Conservation (phyloP, 2,113 vertebrate genomes). For the Channa maculata region DNA sequence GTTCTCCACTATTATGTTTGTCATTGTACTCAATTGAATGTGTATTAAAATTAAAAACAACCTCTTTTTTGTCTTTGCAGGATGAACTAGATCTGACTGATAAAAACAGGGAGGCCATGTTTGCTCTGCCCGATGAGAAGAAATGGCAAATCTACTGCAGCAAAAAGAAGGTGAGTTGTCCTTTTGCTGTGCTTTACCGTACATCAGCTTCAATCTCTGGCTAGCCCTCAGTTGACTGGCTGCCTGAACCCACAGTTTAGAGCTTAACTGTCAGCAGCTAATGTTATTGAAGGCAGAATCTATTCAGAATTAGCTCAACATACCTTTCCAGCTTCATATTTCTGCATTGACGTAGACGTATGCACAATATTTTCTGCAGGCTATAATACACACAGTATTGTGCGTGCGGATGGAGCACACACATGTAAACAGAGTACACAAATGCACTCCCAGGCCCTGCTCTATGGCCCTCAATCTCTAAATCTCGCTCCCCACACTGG, state of each 20-base stretch:
- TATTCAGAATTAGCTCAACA: constrained; percentile 26
- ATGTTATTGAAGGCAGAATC: constrained; percentile 37
- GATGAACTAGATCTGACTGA: constrained; percentile 98
- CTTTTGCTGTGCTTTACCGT: constrained; percentile 10
- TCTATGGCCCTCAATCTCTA: constrained; percentile 28
- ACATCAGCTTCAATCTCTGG: constrained; percentile 44
- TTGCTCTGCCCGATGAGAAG: constrained; percentile 96
- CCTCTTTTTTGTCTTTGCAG: constrained; percentile 74
- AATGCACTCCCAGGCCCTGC: neutral
- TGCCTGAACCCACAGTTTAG: constrained; percentile 48
- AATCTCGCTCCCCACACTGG: constrained; percentile 21
- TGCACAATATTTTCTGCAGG: neutral
- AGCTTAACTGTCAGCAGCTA: constrained; percentile 43
- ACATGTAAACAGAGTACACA: constrained; percentile 18
- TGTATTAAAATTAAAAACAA: too few relatives aligned
- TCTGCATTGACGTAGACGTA: constrained; percentile 39
- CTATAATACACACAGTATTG: neutral
- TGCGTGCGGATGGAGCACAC: neutral
- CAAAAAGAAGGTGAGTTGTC: constrained; percentile 93
- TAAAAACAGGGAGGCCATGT: constrained; percentile 97
- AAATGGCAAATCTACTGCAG: constrained; percentile 99
- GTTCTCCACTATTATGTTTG: neutral
- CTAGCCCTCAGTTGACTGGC: constrained; percentile 49
- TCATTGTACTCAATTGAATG: too few relatives aligned
- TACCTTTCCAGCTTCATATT: constrained; percentile 46